phyloP scores from a whole-genome alignment of 1,140 invertebrate species.

The Conus betulinus region DNA sequence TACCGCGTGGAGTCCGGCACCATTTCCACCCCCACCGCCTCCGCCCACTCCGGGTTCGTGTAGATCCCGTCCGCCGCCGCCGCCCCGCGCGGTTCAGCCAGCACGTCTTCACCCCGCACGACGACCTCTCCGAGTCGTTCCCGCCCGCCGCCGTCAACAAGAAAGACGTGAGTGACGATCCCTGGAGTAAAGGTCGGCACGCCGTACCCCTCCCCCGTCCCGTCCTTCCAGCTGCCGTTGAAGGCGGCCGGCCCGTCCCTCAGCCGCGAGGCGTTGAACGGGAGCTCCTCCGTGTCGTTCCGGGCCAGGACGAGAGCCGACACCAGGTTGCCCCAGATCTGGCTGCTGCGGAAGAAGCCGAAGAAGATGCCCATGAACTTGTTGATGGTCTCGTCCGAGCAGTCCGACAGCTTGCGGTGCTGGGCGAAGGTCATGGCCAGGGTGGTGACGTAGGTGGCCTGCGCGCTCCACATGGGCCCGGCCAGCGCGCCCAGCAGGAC shows the following conservation, averaged over 20 bases:
- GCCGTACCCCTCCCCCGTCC: not conserved
- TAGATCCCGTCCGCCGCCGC: conserved; percentile 37
- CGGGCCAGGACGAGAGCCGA: conserved; percentile 64
- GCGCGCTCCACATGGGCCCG: conserved; percentile 72
- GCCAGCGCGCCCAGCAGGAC: conserved; percentile 65
- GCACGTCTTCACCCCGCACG: conserved; percentile 47
- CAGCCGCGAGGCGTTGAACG: not conserved
- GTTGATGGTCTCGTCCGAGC: conserved; percentile 63
- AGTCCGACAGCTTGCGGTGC: conserved; percentile 57
- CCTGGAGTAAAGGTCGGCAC: not conserved
- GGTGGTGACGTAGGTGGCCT: conserved; percentile 71
- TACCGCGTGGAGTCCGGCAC: conserved; percentile 61
- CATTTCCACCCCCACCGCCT: not conserved
- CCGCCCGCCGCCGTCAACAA: not conserved
- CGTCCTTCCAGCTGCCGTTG: not conserved
- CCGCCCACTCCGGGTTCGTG: conserved; percentile 43
- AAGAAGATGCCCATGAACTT: conserved; percentile 73
- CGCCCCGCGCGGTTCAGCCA: conserved; percentile 24
- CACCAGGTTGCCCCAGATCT: conserved; percentile 73
- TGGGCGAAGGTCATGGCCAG: conserved; percentile 68
- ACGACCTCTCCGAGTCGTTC: not conserved
- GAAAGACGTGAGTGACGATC: not conserved
- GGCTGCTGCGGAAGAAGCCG: conserved; percentile 67
- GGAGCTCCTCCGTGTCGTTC: conserved; percentile 46
- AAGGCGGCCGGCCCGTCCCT: too few relatives aligned